Conservation (phyloP, 2,888 invertebrate genomes). For the Drosophila acutilabella region DNA sequence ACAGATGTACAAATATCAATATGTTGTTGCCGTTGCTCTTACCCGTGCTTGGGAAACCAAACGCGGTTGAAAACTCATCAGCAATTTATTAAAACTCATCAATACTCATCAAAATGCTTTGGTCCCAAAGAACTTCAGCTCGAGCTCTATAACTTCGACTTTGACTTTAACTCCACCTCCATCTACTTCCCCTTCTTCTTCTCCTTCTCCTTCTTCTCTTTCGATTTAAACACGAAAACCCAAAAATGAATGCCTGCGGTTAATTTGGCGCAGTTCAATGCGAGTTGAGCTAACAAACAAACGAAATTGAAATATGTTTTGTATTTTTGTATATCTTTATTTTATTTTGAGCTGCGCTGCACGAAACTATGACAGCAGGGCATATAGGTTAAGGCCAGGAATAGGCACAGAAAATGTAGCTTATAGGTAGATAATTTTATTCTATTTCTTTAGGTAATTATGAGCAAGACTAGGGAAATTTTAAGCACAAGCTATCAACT, state of each 20-base stretch:
- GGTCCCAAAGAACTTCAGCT: conserved; percentile 46
- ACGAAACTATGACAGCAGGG: conserved; percentile 10
- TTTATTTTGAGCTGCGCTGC: conserved; percentile 43
- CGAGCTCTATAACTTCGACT: conserved; percentile 14
- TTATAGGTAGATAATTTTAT: too few species aligned
- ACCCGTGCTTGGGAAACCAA: conserved; percentile 57
- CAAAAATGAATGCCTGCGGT: conserved; percentile 73
- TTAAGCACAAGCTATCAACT: too few species aligned
- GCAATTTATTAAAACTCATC: conserved; percentile 82
- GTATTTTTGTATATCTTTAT: conserved; percentile 65
- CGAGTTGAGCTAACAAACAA: conserved; percentile 44
- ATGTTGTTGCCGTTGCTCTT: conserved; percentile 10
- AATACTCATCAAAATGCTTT: conserved; percentile 79
- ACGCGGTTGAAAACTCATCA: conserved; percentile 74
- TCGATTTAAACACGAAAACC: conserved; percentile 41
- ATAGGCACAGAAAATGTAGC: too few species aligned
- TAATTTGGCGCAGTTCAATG: conserved; percentile 74
- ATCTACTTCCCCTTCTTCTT: too few species aligned
- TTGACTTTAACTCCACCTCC: background rate
- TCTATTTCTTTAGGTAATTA: too few species aligned
- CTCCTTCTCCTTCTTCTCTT: conserved; percentile 2
- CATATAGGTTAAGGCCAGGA: conserved; percentile 16
- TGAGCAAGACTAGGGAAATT: too few species aligned
- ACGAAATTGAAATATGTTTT: conserved; percentile 72
- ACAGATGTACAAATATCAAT: conserved; percentile 38